Evolutionary conservation across 2,797 vertebrate species (phyloP).

Genomic region (Mallotus villosus): DNA sequence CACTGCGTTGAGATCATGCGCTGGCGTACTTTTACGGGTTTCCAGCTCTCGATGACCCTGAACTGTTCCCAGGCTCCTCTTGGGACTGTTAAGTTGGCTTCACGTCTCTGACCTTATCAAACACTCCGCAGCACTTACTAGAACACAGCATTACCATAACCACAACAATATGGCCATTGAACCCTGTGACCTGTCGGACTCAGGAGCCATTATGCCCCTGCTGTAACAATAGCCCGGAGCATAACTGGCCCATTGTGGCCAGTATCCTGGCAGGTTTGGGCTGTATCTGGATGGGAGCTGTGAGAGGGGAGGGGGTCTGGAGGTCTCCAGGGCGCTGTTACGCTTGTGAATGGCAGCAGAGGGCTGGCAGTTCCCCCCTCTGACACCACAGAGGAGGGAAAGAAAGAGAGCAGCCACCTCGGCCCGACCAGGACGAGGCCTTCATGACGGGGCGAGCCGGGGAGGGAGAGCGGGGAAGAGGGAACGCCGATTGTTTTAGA

Average conservation of each 20-base stretch:
- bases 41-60: conserved; percentile 64
- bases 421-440: conserved; percentile 58
- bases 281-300: conserved; percentile 54
- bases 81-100: conserved; percentile 58
- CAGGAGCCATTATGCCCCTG: conserved; percentile 52
- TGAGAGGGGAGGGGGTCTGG: conserved; percentile 51
- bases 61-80: conserved; percentile 59
- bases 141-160: conserved; percentile 48
- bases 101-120: conserved; percentile 60
- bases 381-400: conserved; percentile 59
- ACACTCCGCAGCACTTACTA: conserved; percentile 50
- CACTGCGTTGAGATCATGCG: conserved; percentile 53
- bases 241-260: conserved; percentile 65
- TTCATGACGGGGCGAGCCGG: conserved; percentile 57
- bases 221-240: conserved; percentile 59
- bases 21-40: conserved; percentile 56
- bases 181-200: conserved; percentile 56
- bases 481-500: conserved; percentile 38
- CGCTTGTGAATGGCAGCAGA: conserved; percentile 51
- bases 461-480: conserved; percentile 38
- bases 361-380: conserved; percentile 61
- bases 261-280: conserved; percentile 59
- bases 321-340: conserved; percentile 56
- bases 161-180: conserved; percentile 54
- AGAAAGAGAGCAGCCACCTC: conserved; percentile 54